Evolutionary conservation across 2,797 vertebrate genomes (phyloP).

Genomic region (Sciurus carolinensis): DNA sequence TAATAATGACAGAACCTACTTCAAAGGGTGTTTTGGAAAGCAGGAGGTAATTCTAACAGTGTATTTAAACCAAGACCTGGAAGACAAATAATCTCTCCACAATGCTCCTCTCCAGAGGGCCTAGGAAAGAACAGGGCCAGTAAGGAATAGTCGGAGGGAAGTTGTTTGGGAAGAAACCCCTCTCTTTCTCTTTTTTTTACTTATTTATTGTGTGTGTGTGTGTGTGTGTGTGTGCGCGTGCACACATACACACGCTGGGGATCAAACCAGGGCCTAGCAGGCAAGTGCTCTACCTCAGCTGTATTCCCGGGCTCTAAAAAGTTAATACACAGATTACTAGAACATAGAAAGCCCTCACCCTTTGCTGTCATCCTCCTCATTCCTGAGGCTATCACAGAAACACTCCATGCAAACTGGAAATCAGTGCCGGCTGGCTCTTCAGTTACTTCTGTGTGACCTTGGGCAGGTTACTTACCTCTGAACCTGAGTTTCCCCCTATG

Average conservation of each 20-base stretch:
- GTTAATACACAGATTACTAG: not conserved
- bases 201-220: no score
- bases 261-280: no score
- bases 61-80: not conserved
- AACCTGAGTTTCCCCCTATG: not conserved
- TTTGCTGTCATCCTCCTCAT: not conserved
- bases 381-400: not conserved
- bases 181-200: not conserved
- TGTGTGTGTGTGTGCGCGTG: no score
- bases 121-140: not conserved
- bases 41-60: no score
- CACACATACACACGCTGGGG: no score
- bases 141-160: not conserved
- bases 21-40: not conserved
- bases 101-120: not conserved
- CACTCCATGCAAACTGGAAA: not conserved
- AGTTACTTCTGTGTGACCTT: not conserved
- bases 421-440: not conserved
- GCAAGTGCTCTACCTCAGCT: not conserved
- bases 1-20: not conserved
- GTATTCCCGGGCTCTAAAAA: not conserved
- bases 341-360: not conserved
- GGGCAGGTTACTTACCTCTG: not conserved
- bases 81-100: not conserved
- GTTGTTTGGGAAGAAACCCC: not conserved